Base-by-base conservation (phyloP, 1,140 invertebrate genomes). In the Choristoneura fumiferana region DNA sequence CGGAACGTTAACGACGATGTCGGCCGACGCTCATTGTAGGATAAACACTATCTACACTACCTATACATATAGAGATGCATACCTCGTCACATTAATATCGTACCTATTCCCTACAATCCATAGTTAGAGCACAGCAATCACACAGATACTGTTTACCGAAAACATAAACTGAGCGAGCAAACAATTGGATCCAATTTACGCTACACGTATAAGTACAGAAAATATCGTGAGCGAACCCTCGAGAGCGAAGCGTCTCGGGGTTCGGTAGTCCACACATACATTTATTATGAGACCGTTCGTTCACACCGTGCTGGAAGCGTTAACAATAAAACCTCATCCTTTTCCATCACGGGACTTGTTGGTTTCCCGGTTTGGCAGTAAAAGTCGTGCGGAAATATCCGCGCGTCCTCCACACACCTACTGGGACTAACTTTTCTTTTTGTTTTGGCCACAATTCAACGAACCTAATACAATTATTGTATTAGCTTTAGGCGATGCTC, bases 301-400 rank as follows among this genome's bases (percentile, higher is more conserved):
- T 49, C 43, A 49, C 43, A 49, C 43, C 10, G 43, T 49, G 17
- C 10, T 49, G 18, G 43, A 13, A 49, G 43, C 43, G 43, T 18
- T 22, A 49, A 49, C 43, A 49, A 49, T 49, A 33, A 49, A 49
- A 49, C 43, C 17, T 49, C 43, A 33, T 49, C 43, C 18, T 49
- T 17, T 17, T 29, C 43, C 43, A 12, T 49, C 43, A 49, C 43
- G 43, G 43, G 43, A 49, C 18, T 49, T 33, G 43, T 49, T 13
- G 43, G 43, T 49, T 29, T 49, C 22, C 18, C 43, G 43, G 0
- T 22, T 49, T 12, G 43, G 43, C 18, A 12, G 43, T 22, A 12
- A 22, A 49, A 18, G 15, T 18, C 22, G 18, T 12, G 12, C 10
- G 9, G 8, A 43, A 18, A 43, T 43, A 43, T 3, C 43, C 22